A percentile compares a stretch with the other conserved stretches of the same genome.
Conservation (phyloP, 2,797 vertebrate genomes). For the Gymnocypris eckloni region DNA sequence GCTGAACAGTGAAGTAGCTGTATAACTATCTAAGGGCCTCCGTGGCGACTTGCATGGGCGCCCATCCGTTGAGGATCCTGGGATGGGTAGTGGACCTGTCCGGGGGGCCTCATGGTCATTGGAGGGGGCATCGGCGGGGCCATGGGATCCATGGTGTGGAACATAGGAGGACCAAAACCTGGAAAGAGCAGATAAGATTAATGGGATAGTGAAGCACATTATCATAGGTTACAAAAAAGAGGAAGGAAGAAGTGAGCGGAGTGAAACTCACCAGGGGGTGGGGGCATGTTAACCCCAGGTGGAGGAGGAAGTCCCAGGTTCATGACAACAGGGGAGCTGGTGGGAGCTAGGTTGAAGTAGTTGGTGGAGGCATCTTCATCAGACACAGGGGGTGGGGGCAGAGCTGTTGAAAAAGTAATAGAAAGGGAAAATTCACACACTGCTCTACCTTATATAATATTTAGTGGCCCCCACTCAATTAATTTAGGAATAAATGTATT, state of each 20-base stretch:
- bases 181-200: slow-evolving; percentile 15
- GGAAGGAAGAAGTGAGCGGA: background rate
- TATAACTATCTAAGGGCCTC: slow-evolving; percentile 73
- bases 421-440: background rate
- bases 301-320: slow-evolving; percentile 94
- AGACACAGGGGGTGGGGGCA: slow-evolving; percentile 90
- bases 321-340: slow-evolving; percentile 88
- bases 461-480: background rate
- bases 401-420: slow-evolving; percentile 74
- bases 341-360: slow-evolving; percentile 95
- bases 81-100: slow-evolving; percentile 97
- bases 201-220: background rate
- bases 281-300: slow-evolving; percentile 90
- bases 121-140: slow-evolving; percentile 88
- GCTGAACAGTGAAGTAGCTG: slow-evolving; percentile 40
- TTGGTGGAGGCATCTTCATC: slow-evolving; percentile 94
- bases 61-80: slow-evolving; percentile 99
- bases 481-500: background rate
- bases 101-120: slow-evolving; percentile 93
- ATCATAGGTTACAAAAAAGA: background rate
- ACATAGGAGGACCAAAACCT: slow-evolving; percentile 94
- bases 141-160: slow-evolving; percentile 90
- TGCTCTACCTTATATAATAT: background rate
- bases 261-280: slow-evolving; percentile 86
- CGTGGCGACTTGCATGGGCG: slow-evolving; percentile 88